These are phyloP conservation scores for Nannoperca obscura DNA, from an alignment of 2,797 vertebrate species.

Conservation along the genomic window DNA sequence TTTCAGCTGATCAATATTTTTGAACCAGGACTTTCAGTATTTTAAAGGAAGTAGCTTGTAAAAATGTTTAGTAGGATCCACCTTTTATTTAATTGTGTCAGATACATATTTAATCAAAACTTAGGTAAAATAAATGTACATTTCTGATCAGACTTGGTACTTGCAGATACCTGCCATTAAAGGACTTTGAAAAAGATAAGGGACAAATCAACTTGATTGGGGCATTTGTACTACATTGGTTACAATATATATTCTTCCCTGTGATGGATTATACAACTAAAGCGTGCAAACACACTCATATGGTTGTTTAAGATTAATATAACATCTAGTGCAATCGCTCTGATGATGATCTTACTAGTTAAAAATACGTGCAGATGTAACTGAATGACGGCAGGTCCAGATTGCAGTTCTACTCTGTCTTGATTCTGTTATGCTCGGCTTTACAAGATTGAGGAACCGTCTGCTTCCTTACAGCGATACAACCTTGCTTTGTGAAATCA, in stretches of 20 bases:
- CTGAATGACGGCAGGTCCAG: conserved; percentile 7
- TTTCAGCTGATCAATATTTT: neutral
- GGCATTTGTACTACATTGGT: neutral
- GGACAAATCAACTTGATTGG: neutral
- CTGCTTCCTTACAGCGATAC: conserved; percentile 25
- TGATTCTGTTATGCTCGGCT: conserved; percentile 29
- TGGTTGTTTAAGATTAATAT: neutral
- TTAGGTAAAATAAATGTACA: neutral
- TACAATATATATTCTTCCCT: neutral
- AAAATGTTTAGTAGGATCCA: neutral
- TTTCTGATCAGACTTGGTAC: neutral
- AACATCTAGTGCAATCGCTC: neutral
- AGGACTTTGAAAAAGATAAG: neutral
- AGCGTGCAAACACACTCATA: too few species aligned
- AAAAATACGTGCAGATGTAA: neutral
- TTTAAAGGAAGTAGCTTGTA: neutral
- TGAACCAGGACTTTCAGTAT: neutral
- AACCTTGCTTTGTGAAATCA: conserved; percentile 20
- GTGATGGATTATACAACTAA: neutral
- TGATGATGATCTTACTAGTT: neutral
- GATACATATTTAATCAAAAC: neutral
- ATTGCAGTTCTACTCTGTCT: neutral
- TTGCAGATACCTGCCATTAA: neutral
- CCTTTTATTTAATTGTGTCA: too few species aligned
- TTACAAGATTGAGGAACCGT: conserved; percentile 31